Evolutionary conservation across 2,113 vertebrate species (phyloP), one percentile per base, ranked within the genome.

Genomic region (Marmota flaviventris): DNA sequence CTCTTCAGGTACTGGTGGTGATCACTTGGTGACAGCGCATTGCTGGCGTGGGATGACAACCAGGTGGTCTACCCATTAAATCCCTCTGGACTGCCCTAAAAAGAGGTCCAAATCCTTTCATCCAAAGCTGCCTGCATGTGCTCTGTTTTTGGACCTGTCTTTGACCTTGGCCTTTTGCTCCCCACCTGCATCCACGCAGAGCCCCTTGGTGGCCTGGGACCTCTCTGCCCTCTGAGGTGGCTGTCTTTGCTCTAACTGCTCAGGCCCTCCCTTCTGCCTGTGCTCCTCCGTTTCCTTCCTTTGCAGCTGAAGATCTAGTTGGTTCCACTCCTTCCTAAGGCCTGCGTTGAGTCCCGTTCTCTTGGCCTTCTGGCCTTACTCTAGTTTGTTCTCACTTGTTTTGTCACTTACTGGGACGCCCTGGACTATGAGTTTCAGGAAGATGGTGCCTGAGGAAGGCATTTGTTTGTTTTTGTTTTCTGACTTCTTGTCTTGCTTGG

Each of bases 321-420:
- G 2, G 0, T 9, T 16, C 16, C 63, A 10, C 16, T 75, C 18
- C 3, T 48, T 42, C 7, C 0, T 0, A 1, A 61, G 27, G 9
- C 34, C 34, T 2, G 11, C 39, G 4, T 39, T 39, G 39, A 39
- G 39, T 39, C 39, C 39, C 22, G 4, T 32, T 63, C 42, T 25
- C n/a, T 67, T 39, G 16, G 24, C 27, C 12, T 14, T 16, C 45
- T 25, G 56, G 17, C n/a, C 17, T 16, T 2, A 32, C 8, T 63
- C 61, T 9, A 4, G 4, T 58, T 42, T 81, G 6, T 70, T 20
- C 25, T 32, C 13, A 1, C 39, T 58, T 27, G 13, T 27, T 85
- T 61, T 75, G 0, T 29, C 58, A 12, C n/a, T 45, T 8, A 2
- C 22, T 29, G 20, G 14, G 61, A 37, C 27, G 27, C 14, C 2